phyloP scores from a whole-genome alignment of 2,113 vertebrate species.

The Sylvia atricapilla region DNA sequence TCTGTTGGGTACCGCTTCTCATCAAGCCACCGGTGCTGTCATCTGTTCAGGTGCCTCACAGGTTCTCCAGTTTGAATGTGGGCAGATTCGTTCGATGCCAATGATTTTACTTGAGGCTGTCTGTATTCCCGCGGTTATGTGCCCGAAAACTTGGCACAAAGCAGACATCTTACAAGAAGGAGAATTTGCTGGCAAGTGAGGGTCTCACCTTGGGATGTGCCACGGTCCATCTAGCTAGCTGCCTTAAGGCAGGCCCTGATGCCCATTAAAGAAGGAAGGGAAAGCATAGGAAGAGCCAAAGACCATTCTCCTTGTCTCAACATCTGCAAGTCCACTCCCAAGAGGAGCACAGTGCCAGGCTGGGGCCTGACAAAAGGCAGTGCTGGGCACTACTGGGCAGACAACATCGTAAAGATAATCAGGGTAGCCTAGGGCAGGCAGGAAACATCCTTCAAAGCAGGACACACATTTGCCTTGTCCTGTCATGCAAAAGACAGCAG shows the following conservation, averaged over 20 bases:
- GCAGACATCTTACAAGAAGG: not conserved
- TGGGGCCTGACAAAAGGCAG: not conserved
- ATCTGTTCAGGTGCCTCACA: not conserved
- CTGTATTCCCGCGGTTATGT: accelerated
- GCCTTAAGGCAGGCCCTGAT: not conserved
- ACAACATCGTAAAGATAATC: not conserved
- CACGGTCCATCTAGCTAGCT: not conserved
- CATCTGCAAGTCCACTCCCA: not conserved
- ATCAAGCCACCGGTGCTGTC: accelerated
- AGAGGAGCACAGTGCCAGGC: not conserved
- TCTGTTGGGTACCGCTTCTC: not conserved
- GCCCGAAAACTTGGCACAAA: not conserved
- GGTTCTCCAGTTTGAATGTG: not conserved
- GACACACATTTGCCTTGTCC: accelerated
- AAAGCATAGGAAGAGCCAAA: not conserved
- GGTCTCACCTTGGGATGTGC: not conserved
- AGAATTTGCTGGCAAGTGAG: not conserved
- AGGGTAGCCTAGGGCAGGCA: not conserved
- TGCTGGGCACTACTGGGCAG: accelerated
- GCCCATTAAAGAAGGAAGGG: not conserved
- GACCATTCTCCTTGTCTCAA: not conserved
- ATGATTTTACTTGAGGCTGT: not conserved
- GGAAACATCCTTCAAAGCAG: not conserved
- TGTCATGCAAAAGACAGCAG: not conserved
- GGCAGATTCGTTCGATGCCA: accelerated